Base-by-base conservation (phyloP, 2,888 invertebrate species). In the Limnephilus rhombicus region DNA sequence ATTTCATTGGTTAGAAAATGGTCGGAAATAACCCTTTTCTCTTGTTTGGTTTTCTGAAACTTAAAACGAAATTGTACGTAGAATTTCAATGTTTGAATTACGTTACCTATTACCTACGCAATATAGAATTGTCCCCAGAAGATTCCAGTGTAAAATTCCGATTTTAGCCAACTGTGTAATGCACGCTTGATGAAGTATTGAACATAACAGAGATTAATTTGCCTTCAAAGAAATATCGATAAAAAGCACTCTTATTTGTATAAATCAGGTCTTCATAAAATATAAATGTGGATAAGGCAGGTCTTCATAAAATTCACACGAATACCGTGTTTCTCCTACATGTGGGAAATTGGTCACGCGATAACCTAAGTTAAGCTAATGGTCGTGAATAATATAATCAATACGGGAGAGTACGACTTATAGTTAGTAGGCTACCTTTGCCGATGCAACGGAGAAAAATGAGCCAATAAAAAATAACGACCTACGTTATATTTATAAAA, bases 221-320 rank as follows among this genome's bases (percentile, higher is more conserved):
- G 9, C 68, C 24, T 68, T 53, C 53, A 53, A 68, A 68, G 68
- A 68, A 68, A 68, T 68, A 68, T 68, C 68, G 68, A 68, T 68
- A n/a, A n/a, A 83, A 37, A 85, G 41, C 85, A 85, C 85, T 85
- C 68, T 85, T 41, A 18, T 85, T 85, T 85, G 85, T 41, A 24
- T 85, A 85, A 37, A 68, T 68, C 68, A 85, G 41, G 85, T 45
- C 29, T 86, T 86, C 29, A 86, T 45, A 49, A 45, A 86, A 86
- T 45, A n/a, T n/a, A n/a, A n/a, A n/a, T n/a, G n/a, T n/a, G n/a
- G n/a, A 24, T 37, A 41, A 34, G 37, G 85, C 24, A 85, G 41
- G 85, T 45, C 29, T 86, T 86, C 29, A 86, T 45, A 49, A 45
- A 86, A 86, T 45, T 45, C 85, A 85, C 85, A 85, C 85, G 85